phyloP scores from a whole-genome alignment of 1,140 invertebrate species.

The Schlechtendalia chinensis region DNA sequence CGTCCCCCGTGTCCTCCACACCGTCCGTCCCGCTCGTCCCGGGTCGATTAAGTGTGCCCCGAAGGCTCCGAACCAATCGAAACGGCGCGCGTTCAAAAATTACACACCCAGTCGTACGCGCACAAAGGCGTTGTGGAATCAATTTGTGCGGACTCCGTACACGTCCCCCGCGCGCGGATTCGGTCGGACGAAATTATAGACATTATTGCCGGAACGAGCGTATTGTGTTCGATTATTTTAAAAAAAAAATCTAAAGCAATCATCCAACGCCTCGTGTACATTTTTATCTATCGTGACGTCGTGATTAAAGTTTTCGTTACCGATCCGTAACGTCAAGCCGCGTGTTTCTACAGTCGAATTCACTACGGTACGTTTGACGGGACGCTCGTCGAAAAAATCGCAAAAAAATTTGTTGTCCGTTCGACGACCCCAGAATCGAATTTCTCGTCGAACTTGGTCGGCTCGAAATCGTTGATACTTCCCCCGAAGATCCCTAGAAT shows the following conservation, averaged over 20 bases:
- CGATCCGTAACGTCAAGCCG: no score
- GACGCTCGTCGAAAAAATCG: no score
- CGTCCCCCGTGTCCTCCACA: neutral
- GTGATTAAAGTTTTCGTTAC: no score
- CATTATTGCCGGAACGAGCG: neutral
- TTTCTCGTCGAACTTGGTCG: no score
- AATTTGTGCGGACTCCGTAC: conserved; percentile 37
- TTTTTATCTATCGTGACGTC: no score
- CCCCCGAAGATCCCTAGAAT: no score
- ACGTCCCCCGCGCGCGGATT: conserved; percentile 37
- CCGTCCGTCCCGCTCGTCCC: conserved; percentile 8
- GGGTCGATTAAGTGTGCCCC: conserved; percentile 47
- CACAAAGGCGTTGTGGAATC: conserved; percentile 6
- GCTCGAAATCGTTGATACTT: no score
- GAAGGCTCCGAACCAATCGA: conserved; percentile 46
- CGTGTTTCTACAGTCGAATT: no score
- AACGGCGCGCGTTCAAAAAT: conserved; percentile 45
- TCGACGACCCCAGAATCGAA: no score
- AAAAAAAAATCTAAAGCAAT: neutral
- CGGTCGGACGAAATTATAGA: conserved; percentile 28
- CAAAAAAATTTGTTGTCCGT: no score
- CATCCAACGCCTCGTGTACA: no score
- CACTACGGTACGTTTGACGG: no score
- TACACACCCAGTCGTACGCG: conserved; percentile 37
- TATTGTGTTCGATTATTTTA: neutral